Conservation (phyloP, 30 jellyfish, hydroid and myxozoan species). For the Catostylus mosaicus region DNA sequence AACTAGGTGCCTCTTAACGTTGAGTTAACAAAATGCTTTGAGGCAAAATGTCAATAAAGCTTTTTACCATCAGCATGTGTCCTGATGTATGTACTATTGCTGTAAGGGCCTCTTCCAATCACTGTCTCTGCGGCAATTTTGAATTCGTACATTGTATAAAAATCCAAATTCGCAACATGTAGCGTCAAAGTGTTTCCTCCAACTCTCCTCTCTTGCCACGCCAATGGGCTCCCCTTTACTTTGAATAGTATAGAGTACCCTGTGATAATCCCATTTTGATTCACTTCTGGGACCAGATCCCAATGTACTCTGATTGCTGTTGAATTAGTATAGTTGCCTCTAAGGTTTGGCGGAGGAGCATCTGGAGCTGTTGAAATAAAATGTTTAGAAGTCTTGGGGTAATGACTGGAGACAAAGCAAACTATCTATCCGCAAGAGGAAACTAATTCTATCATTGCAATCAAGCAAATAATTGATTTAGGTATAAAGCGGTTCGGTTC, state of each 20-base stretch:
- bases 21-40: too few relatives aligned
- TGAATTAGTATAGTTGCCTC: slow-evolving; percentile 34
- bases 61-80: slow-evolving; percentile 65
- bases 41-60: too few relatives aligned
- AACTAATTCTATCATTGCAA: neutral
- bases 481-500: neutral
- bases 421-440: too few relatives aligned
- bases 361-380: slow-evolving; percentile 13
- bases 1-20: too few relatives aligned
- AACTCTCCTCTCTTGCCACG: slow-evolving; percentile 19
- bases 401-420: neutral
- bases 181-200: neutral
- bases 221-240: neutral
- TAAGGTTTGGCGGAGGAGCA: slow-evolving; percentile 18
- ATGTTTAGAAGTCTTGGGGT: neutral
- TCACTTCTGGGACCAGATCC: slow-evolving; percentile 32
- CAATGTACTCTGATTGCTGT: slow-evolving; percentile 44
- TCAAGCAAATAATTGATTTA: too few relatives aligned
- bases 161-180: slow-evolving; percentile 14
- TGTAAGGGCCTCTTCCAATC: slow-evolving; percentile 50
- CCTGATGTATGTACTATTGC: slow-evolving; percentile 7
- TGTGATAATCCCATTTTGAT: slow-evolving; percentile 41
- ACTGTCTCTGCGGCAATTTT: slow-evolving; percentile 38
- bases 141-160: slow-evolving; percentile 37
- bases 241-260: slow-evolving; percentile 18